Evolutionary conservation across 1,140 invertebrate species (phyloP).

Genomic region (Pseudomyrmex pallidus): DNA sequence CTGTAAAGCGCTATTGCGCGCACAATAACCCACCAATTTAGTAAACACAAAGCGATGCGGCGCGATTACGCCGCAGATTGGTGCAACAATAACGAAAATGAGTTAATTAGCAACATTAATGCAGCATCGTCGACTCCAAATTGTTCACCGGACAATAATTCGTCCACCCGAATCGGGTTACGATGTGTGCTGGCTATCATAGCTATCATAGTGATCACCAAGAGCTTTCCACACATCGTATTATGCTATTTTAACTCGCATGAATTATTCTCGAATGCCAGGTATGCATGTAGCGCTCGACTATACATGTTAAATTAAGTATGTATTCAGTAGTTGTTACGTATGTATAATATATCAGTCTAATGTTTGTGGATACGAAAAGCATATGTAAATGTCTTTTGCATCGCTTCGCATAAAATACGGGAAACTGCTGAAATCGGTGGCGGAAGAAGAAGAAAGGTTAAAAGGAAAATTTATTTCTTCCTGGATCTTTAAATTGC

Average conservation of each 20-base stretch:
- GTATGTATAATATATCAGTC: no score
- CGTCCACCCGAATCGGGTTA: slow-evolving; percentile 44
- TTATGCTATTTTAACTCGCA: slow-evolving; percentile 12
- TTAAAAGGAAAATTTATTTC: slow-evolving; percentile 56
- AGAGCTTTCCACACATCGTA: not conserved
- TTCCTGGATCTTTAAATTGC: slow-evolving; percentile 60
- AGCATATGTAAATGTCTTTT: slow-evolving; percentile 11
- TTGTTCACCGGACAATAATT: slow-evolving; percentile 58
- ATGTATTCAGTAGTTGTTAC: no score
- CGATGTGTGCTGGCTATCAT: slow-evolving; percentile 42
- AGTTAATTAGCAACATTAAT: slow-evolving; percentile 62
- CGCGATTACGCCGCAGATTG: slow-evolving; percentile 55
- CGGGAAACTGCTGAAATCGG: not conserved
- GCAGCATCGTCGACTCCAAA: slow-evolving; percentile 58
- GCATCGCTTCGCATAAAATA: not conserved
- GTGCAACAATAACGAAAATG: slow-evolving; percentile 58
- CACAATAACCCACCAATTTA: slow-evolving; percentile 38
- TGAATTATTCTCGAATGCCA: slow-evolving; percentile 15
- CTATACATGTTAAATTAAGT: not conserved
- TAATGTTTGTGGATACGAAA: not conserved
- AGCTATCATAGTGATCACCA: not conserved
- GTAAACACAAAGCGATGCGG: slow-evolving; percentile 41
- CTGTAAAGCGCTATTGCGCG: not conserved
- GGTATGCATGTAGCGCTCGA: not conserved
- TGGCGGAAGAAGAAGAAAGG: not conserved